A percentile compares a stretch with the other conserved stretches of the same genome.
Evolutionary conservation across 2,113 vertebrate species (phyloP).

Genomic region (Turdus rufiventris): DNA sequence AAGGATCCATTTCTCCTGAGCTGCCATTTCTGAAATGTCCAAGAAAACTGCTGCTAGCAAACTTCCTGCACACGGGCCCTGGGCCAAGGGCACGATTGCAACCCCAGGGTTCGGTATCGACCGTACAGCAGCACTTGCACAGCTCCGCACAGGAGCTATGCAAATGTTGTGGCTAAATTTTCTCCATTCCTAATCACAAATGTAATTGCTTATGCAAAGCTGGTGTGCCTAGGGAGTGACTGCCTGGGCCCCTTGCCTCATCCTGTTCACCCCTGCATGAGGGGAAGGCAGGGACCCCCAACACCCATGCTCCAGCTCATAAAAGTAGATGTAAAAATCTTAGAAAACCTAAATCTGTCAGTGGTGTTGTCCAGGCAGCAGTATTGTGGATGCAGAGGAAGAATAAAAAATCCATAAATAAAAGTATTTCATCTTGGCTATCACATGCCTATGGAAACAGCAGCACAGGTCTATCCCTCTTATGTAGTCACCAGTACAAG

Average conservation of each 20-base stretch:
- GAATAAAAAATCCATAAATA: neutral
- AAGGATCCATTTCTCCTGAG: neutral
- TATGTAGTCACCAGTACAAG: neutral
- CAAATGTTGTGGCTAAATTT: conserved; percentile 11
- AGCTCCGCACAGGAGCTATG: neutral
- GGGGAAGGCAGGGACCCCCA: neutral
- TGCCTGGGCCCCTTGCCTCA: neutral
- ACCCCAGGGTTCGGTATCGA: fast-evolving
- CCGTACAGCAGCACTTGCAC: fast-evolving
- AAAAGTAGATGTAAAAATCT: neutral
- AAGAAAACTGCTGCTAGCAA: neutral
- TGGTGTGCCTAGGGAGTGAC: neutral
- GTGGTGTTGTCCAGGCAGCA: neutral
- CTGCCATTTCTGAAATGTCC: fast-evolving
- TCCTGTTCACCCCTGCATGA: neutral
- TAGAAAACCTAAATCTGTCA: neutral
- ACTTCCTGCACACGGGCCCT: neutral
- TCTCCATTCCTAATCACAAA: neutral
- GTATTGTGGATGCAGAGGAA: neutral
- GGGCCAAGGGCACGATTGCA: fast-evolving
- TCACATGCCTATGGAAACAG: neutral
- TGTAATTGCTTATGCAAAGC: neutral
- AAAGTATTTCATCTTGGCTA: neutral
- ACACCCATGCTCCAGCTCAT: neutral
- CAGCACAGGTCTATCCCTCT: neutral